Evolutionary conservation across 1,140 invertebrate genomes (phyloP).

Genomic region (Drosophila seguyi): DNA sequence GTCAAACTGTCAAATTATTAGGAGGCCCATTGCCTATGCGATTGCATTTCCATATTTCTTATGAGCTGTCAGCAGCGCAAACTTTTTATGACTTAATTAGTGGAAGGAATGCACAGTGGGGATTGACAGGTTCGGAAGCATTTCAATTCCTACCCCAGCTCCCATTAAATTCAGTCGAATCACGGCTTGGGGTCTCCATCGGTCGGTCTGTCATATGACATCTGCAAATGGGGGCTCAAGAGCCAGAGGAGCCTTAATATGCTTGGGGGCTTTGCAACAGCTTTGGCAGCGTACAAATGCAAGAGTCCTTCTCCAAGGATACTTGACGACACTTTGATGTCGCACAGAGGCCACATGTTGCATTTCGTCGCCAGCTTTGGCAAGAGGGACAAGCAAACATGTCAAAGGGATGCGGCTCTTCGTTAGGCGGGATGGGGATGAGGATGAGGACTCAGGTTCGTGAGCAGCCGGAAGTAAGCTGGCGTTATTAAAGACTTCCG

Average conservation of each 20-base stretch:
- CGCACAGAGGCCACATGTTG: conserved; percentile 69
- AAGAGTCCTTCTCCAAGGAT: conserved; percentile 45
- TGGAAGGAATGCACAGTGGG: conserved; percentile 4
- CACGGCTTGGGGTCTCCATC: too few species aligned
- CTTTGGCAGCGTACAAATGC: conserved; percentile 34
- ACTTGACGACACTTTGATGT: conserved; percentile 64
- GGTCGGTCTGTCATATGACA: conserved; percentile 1
- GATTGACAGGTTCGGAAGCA: not conserved
- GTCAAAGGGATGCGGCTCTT: not conserved
- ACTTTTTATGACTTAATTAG: conserved; percentile 80
- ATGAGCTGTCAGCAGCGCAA: conserved; percentile 62
- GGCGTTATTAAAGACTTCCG: conserved; percentile 42
- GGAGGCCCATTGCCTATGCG: conserved; percentile 46
- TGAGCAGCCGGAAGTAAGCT: not conserved
- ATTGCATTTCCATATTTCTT: conserved; percentile 68
- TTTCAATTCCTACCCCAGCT: not conserved
- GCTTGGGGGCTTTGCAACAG: conserved; percentile 77
- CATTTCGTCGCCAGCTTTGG: conserved; percentile 29
- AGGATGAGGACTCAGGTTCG: not conserved
- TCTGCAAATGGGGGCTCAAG: not conserved
- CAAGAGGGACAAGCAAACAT: conserved; percentile 6
- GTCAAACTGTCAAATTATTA: conserved; percentile 79
- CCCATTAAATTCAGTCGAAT: not conserved
- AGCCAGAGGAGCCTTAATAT: conserved; percentile 49
- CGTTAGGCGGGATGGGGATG: not conserved